A percentile compares a stretch with the other conserved stretches of the same genome.
Evolutionary conservation across 1,140 invertebrate species (phyloP).

Genomic region (Drosophila nigrodunni): DNA sequence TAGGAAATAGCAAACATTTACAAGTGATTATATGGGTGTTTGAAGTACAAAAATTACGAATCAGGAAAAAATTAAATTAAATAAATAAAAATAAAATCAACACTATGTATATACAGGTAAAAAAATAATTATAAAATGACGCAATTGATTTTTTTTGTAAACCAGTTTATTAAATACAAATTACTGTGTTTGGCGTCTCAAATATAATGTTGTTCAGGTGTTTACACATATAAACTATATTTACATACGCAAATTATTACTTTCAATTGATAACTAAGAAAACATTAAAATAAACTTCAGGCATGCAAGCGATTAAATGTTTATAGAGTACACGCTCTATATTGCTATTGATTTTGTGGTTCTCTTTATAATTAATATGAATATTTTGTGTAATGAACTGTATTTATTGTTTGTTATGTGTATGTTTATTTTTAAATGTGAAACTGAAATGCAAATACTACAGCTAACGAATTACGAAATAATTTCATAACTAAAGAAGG

Average conservation of each 20-base stretch:
- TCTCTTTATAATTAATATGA: constrained; percentile 11
- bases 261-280: constrained; percentile 72
- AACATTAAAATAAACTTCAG: constrained; percentile 70
- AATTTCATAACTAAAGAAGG: constrained; percentile 45
- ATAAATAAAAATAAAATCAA: constrained; percentile 39
- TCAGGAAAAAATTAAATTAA: constrained; percentile 18
- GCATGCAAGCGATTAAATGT: constrained; percentile 74
- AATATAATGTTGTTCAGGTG: constrained; percentile 58
- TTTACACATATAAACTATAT: constrained; percentile 71
- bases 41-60: constrained; percentile 47
- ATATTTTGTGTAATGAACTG: constrained; percentile 31
- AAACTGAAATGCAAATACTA: constrained; percentile 77
- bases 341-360: constrained; percentile 5
- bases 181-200: constrained; percentile 68
- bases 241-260: constrained; percentile 76
- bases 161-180: constrained; percentile 79
- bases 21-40: constrained; percentile 22
- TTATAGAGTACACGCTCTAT: constrained; percentile 25
- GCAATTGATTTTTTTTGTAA: constrained; percentile 62
- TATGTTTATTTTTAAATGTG: constrained; percentile 48
- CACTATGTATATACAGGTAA: constrained; percentile 48
- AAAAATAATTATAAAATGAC: constrained; percentile 61
- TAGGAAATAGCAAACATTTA: constrained; percentile 60
- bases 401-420: constrained; percentile 35
- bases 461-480: constrained; percentile 73